A percentile compares a stretch with the other conserved stretches of the same genome.
phyloP scores from a whole-genome alignment of 1,140 invertebrate species.

The Drosophila chauvacae region DNA sequence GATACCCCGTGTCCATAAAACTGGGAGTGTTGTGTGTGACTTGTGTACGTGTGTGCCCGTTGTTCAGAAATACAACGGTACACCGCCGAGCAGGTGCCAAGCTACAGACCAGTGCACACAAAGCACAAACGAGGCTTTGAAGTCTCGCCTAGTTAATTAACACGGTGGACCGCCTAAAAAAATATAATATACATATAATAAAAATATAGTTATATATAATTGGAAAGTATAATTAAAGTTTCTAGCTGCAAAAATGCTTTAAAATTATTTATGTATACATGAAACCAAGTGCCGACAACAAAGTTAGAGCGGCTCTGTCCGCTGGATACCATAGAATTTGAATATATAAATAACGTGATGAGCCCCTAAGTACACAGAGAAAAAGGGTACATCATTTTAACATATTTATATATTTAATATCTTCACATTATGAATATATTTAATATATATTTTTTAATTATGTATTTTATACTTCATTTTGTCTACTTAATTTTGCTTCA shows the following conservation, averaged over 20 bases:
- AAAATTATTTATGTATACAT: slow-evolving; percentile 8
- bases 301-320: slow-evolving; percentile 4
- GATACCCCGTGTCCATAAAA: slow-evolving; percentile 6
- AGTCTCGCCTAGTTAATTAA: slow-evolving; percentile 40
- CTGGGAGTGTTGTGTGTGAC: slow-evolving; percentile 9
- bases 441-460: too few species aligned
- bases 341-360: slow-evolving; percentile 45
- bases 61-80: not conserved
- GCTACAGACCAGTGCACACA: slow-evolving; percentile 9
- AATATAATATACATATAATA: too few species aligned
- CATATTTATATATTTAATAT: too few species aligned
- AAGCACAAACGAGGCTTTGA: slow-evolving; percentile 18
- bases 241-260: slow-evolving; percentile 4
- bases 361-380: not conserved
- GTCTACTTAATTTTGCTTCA: too few species aligned
- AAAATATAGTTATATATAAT: too few species aligned
- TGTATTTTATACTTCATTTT: too few species aligned
- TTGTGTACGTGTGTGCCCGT: not conserved
- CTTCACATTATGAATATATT: too few species aligned
- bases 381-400: not conserved
- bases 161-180: slow-evolving; percentile 2
- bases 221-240: slow-evolving; percentile 15
- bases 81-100: not conserved
- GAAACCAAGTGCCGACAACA: not conserved
- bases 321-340: slow-evolving; percentile 38